These are phyloP conservation scores for Apocheima hispidaria DNA, from an alignment of 2,888 invertebrate species.

Conservation along the genomic window DNA sequence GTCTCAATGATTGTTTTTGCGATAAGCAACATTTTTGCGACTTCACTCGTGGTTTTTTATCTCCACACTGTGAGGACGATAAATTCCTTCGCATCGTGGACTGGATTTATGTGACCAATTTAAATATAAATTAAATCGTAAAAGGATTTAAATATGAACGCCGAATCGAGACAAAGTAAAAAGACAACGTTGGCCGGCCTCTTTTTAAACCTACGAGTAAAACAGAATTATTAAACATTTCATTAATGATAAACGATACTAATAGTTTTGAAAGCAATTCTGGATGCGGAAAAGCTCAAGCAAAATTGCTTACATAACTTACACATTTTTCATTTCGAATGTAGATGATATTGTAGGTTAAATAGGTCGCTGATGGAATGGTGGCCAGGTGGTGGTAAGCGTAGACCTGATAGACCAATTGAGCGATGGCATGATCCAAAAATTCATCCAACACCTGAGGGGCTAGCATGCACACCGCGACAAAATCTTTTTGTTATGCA, in stretches of 20 bases:
- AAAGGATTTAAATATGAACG: conserved; percentile 40
- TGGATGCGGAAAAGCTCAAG: too few relatives aligned
- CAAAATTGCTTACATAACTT: too few relatives aligned
- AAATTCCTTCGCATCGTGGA: conserved; percentile 42
- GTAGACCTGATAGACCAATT: too few relatives aligned
- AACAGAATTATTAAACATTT: neutral
- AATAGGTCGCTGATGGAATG: too few relatives aligned
- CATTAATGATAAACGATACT: neutral
- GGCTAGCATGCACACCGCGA: too few relatives aligned
- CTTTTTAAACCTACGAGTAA: conserved; percentile 12
- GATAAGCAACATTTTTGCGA: conserved; percentile 63
- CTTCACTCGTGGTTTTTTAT: conserved; percentile 43
- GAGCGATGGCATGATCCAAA: too few relatives aligned
- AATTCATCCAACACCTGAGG: too few relatives aligned
- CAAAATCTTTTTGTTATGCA: too few relatives aligned
- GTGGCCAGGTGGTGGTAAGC: too few relatives aligned
- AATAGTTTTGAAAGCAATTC: neutral
- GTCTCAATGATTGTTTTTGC: conserved; percentile 69
- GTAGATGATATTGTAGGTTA: too few relatives aligned
- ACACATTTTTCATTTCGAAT: too few relatives aligned
- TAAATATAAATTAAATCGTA: conserved; percentile 46
- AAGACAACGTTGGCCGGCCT: conserved; percentile 12
- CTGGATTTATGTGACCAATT: conserved; percentile 45
- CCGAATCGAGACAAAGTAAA: conserved; percentile 28
- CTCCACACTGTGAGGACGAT: conserved; percentile 38